Evolutionary conservation across 2,113 vertebrate genomes (phyloP), one percentile per base, ranked within the genome.

Genomic region (Thunnus thynnus): DNA sequence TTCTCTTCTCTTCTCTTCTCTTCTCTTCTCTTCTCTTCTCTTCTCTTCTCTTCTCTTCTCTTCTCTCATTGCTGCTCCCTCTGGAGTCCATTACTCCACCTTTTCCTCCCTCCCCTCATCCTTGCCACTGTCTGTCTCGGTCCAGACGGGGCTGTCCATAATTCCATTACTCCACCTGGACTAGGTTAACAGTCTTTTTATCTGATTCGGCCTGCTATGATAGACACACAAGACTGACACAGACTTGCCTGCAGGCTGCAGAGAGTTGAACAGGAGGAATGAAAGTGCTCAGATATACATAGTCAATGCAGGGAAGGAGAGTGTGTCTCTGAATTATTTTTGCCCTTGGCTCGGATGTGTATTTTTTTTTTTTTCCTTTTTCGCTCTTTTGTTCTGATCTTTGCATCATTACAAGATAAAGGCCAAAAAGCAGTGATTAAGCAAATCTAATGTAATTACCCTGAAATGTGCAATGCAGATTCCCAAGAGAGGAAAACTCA

Each of bases 141-240:
- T 84, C 91, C 82, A 90, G 92, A 89, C 89, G 70, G 63, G 74
- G 71, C 87, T 82, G 88, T 85, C 82, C 83, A 32, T 92, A 89
- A 92, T 93, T 93, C 83, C 87, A 93, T 94, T 92, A 92, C 83
- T 76, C 83, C 89, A 93, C 91, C 89, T 92, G 89, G 83, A 88
- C 76, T 88, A 87, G 85, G 86, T 94, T 93, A 92, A 80, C 82
- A 58, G 86, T 84, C 82, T 80, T 90, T 92, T 92, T 90, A 93
- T 93, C 88, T 83, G 85, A 92, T 90, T 85, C 67, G 5, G 63
- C 62, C 78, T 50, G 74, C 91, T 84, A 79, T 86, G 85, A 81
- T 25, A 82, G 86, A 89, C 78, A 54, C 78, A 88, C 77, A 72
- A 70, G 72, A 82, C 81, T 68, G 89, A 88, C 81, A 68, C 52